phyloP scores from a whole-genome alignment of 2,797 vertebrate genomes.

The Phrynocephalus guinanensis region DNA sequence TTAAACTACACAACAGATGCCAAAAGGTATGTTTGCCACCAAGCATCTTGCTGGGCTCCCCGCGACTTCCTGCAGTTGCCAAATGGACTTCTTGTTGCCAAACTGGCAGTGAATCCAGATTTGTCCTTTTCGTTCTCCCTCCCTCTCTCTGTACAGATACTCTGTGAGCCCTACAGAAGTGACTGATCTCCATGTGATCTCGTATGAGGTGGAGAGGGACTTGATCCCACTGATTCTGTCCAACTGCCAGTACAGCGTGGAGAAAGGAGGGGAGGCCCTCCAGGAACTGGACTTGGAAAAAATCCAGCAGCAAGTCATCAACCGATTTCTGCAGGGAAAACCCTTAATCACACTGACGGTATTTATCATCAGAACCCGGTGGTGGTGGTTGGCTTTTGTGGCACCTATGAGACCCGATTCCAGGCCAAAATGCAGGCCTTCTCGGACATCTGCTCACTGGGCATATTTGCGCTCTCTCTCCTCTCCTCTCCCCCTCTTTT shows the following conservation, averaged over 20 bases:
- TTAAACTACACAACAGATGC: slow-evolving; percentile 82
- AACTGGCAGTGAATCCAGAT: not conserved
- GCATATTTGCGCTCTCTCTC: not conserved
- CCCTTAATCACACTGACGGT: slow-evolving; percentile 83
- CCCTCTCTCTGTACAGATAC: slow-evolving; percentile 80
- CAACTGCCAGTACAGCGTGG: slow-evolving; percentile 93
- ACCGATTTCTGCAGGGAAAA: slow-evolving; percentile 91
- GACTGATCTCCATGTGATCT: slow-evolving; percentile 90
- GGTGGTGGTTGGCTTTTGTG: not conserved
- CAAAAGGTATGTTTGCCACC: slow-evolving; percentile 77
- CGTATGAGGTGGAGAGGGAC: slow-evolving; percentile 89
- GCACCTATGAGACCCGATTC: not conserved
- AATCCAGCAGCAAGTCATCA: slow-evolving; percentile 91
- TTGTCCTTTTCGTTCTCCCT: not conserved
- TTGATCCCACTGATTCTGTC: slow-evolving; percentile 89
- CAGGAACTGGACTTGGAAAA: slow-evolving; percentile 89
- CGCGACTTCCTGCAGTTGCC: accelerated
- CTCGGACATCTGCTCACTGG: not conserved
- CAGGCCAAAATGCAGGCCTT: not conserved
- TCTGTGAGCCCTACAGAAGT: slow-evolving; percentile 87
- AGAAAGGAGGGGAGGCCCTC: slow-evolving; percentile 85
- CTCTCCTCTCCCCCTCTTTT: slow-evolving; percentile 21
- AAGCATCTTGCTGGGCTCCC: accelerated
- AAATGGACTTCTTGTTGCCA: not conserved
- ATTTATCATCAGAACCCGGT: slow-evolving; percentile 44